Evolutionary conservation across 1,140 invertebrate species (phyloP).

Genomic region (Platorchestia sp.): DNA sequence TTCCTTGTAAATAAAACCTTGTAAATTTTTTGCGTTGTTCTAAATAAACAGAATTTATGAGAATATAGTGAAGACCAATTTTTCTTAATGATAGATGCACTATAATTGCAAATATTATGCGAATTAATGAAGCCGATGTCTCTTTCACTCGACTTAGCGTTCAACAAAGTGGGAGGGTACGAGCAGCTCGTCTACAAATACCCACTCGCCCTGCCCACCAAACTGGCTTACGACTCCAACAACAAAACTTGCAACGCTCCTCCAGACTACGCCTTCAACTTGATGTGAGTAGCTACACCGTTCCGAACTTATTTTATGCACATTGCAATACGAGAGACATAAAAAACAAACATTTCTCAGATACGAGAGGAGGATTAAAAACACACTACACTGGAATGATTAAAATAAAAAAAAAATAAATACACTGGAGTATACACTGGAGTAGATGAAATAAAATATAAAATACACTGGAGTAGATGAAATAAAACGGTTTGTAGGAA

Average conservation of each 20-base stretch:
- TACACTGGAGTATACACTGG: no score
- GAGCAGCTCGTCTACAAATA: constrained; percentile 71
- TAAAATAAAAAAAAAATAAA: no score
- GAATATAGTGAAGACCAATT: neutral
- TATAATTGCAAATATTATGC: neutral
- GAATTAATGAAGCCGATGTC: neutral
- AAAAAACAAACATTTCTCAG: neutral
- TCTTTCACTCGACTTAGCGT: constrained; percentile 69
- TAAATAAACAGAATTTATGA: no score
- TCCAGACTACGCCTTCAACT: constrained; percentile 73
- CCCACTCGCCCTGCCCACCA: constrained; percentile 62
- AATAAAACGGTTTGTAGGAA: no score
- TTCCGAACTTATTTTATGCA: neutral
- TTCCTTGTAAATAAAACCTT: no score
- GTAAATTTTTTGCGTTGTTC: no score
- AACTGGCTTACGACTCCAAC: constrained; percentile 62
- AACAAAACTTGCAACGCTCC: constrained; percentile 70
- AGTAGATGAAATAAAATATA: no score
- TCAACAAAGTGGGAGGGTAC: constrained; percentile 74
- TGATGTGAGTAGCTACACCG: constrained; percentile 69
- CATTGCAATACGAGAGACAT: neutral
- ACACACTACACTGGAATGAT: neutral
- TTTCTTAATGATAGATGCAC: neutral
- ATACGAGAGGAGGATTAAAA: neutral
- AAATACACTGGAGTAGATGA: no score